Evolutionary conservation across 2,113 vertebrate genomes (phyloP).

Genomic region (Corvus hawaiiensis): DNA sequence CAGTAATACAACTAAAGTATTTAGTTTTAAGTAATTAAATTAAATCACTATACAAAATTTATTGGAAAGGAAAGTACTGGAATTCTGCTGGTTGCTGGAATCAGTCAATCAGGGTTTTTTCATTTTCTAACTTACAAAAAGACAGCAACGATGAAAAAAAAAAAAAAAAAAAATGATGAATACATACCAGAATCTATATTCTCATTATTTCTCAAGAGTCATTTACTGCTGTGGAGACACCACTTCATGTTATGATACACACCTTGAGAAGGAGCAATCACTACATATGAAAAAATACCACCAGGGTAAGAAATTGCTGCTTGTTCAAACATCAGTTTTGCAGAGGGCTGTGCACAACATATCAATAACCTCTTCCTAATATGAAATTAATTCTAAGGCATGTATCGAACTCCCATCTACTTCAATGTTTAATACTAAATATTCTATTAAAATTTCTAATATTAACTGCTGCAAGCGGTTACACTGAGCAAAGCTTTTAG

Average conservation of each 20-base stretch:
- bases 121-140: background rate
- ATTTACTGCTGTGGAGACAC: background rate
- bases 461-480: background rate
- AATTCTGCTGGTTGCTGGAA: background rate
- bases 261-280: background rate
- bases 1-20: background rate
- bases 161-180: background rate
- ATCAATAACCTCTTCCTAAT: background rate
- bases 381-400: background rate
- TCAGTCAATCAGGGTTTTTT: background rate
- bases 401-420: background rate
- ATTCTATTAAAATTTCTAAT: background rate
- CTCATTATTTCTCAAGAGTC: background rate
- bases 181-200: background rate
- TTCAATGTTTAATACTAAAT: background rate
- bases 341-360: background rate
- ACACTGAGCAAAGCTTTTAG: background rate
- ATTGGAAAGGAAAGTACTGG: background rate
- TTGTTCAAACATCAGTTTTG: background rate
- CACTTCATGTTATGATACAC: background rate
- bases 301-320: background rate
- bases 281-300: background rate
- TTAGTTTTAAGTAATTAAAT: slow-evolving; percentile 8
- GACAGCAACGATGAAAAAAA: background rate
- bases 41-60: slow-evolving; percentile 7